These are phyloP conservation scores for Ophioninae sp. DNA, from an alignment of 2,888 invertebrate genomes.

Conservation along the genomic window DNA sequence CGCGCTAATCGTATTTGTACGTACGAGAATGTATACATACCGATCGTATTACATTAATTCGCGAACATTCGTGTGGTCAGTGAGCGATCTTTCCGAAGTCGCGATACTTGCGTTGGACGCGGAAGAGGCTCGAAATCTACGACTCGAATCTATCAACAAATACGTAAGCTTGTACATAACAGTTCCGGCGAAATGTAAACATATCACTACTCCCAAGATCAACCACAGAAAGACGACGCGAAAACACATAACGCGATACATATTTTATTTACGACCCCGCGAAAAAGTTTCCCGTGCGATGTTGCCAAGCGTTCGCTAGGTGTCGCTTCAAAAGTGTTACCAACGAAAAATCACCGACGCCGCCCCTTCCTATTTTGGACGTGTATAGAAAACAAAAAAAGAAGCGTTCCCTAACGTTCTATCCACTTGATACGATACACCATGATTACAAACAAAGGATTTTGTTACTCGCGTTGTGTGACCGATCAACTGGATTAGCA, in stretches of 20 bases:
- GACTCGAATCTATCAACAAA: not conserved
- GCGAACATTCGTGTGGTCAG: not conserved
- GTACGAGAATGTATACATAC: not conserved
- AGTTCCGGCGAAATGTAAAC: not conserved
- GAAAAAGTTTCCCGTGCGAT: not conserved
- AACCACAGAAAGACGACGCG: not conserved
- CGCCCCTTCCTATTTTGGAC: not conserved
- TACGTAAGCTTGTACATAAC: not conserved
- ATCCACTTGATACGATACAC: too few relatives aligned
- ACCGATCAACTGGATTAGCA: too few relatives aligned
- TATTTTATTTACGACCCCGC: not conserved
- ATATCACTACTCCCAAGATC: not conserved
- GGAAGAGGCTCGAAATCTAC: not conserved
- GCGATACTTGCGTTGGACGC: not conserved
- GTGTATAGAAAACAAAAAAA: too few relatives aligned
- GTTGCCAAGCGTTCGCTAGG: not conserved
- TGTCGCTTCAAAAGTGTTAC: not conserved
- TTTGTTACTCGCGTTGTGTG: too few relatives aligned
- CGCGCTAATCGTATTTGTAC: not conserved
- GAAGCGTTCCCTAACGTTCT: too few relatives aligned
- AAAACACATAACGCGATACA: not conserved
- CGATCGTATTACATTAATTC: not conserved
- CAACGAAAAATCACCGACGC: not conserved
- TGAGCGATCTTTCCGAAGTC: not conserved
- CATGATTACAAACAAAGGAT: too few relatives aligned